Evolutionary conservation across 2,113 vertebrate genomes (phyloP), one percentile per base, ranked within the genome.

Genomic region (Thermophis baileyi): DNA sequence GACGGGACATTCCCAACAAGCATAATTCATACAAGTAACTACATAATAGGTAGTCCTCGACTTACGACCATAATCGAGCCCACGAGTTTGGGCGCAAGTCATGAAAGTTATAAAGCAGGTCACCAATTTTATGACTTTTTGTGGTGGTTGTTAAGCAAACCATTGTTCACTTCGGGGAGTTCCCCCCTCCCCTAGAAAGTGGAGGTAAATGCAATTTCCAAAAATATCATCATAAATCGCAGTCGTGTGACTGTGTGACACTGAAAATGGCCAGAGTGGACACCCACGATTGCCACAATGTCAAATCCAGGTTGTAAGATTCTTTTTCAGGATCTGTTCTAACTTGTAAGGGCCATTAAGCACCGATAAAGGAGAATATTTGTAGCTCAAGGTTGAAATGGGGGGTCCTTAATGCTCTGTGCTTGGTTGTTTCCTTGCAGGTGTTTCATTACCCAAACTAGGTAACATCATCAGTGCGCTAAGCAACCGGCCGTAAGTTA

Each of bases 131-230:
- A n/a, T 16, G 11, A n/a, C 2, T 35, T 16, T 69, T 16, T 4
- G 63, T 60, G 63, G 63, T 1, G 0, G 63, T 2, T n/a, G 30
- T 69, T 35, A 35, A 69, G 30, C 30, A 69, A 69, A 35, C 12
- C 4, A 35, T 35, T 35, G 14, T 69, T 69, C 60, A 30, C 63
- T 69, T 35, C 2, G 1, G 30, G 30, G 14, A 69, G 30, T 16
- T 0, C 1, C 0, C 1, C 0, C 4, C 30, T 27, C 1, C 3
- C 25, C 24, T 1, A 4, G 27, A 69, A 69, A 69, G 63, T 0
- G 0, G 14, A 69, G 30, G 30, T 6, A 69, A n/a, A 0, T 69
- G 30, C 4, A 69, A 8, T 63, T n/a, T n/a, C 63, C 1, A 35
- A 4, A 69, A 63, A n/a, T 30, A n/a, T n/a, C 30, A 69, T 6